Evolutionary conservation across 2,113 vertebrate species (phyloP).

Genomic region (Salvelinus namaycush): DNA sequence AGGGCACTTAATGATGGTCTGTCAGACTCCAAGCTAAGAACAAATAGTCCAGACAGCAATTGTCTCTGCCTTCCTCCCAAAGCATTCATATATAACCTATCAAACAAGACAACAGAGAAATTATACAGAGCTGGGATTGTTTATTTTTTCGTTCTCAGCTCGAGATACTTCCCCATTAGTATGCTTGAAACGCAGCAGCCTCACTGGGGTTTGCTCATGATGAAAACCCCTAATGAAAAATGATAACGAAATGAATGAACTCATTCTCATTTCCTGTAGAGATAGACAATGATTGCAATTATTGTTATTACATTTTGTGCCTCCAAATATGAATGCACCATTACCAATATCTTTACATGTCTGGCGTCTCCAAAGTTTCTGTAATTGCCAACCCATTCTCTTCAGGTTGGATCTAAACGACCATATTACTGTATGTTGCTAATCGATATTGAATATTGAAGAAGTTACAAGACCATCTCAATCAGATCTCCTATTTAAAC

Average conservation of each 20-base stretch:
- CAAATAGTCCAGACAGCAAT: background rate
- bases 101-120: background rate
- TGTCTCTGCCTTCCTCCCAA: background rate
- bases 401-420: background rate
- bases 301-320: constrained; percentile 31
- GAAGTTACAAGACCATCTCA: background rate
- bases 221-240: constrained; percentile 15
- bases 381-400: too few relatives aligned
- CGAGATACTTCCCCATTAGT: background rate
- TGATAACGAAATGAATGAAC: constrained; percentile 18
- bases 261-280: constrained; percentile 20
- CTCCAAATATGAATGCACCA: constrained; percentile 48
- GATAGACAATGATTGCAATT: constrained; percentile 24
- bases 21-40: constrained; percentile 10
- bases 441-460: background rate
- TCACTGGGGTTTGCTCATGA: constrained; percentile 4
- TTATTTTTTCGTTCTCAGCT: background rate
- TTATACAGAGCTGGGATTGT: background rate
- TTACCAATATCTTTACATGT: background rate
- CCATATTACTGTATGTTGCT: background rate
- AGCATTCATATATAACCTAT: background rate
- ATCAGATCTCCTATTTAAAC: background rate
- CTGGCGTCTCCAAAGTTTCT: background rate
- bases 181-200: background rate
- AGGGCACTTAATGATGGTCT: constrained; percentile 30